Base-by-base conservation (phyloP, 2,888 invertebrate genomes). In the Dynastes grantii region DNA sequence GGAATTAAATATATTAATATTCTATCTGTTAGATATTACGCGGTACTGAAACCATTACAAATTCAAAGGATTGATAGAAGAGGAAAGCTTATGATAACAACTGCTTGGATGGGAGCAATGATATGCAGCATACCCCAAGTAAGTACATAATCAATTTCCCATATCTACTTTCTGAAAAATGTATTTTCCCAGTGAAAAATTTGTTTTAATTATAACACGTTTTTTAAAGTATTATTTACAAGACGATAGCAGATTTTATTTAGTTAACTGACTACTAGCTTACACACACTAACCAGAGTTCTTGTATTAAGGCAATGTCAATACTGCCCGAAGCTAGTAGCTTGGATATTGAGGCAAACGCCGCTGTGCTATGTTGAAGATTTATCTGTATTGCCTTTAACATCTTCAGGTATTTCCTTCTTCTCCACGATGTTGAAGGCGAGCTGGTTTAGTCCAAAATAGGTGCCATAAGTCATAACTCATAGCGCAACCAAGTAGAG, bases 81-180 rank as follows among this genome's bases (percentile, higher is more conserved):
- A 61, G 95, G 96, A 49, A 94, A 93, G 85, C 88, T 93, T 11
- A 95, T 97, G 92, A 89, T 98, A n/a, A 88, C 90, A 13, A 89
- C 91, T 0, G 96, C 97, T 53, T 98, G 97, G 97, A 87, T 93
- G 1, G 92, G 93, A 76, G 95, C 97, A 0, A 91, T 92, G 3
- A 86, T 96, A 29, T 97, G 95, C 89, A 96, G 97, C 85, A 89
- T 94, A 82, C 98, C 98, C 37, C 97, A 98, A 92, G 97, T 97
- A 90, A 86, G 80, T 81, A 49, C 3, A 27, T 11, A 2, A 8
- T 45, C 8, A 11, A 45, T 45, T 45, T 9, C 45, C 45, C 11
- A 45, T 45, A 45, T 45, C 45, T 1, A 11, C 45, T 11, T 45
- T 45, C 11, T 45, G 11, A 45, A 45, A 45, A 11, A 45, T 40